A percentile compares a stretch with the other conserved stretches of the same genome.
Conservation (phyloP, 1,140 invertebrate genomes). For the Cherax destructor region DNA sequence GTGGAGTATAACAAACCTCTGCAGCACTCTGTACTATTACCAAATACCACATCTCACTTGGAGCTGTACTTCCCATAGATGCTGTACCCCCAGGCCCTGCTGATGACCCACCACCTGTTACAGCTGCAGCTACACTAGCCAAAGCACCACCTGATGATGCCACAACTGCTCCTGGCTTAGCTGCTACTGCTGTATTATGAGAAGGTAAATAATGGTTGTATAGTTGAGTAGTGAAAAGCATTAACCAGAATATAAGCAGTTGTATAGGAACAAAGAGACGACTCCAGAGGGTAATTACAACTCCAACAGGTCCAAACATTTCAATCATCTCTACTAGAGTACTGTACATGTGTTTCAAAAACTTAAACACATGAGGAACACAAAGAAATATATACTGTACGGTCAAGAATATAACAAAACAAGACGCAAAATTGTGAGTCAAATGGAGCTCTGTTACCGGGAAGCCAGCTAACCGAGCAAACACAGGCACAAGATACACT, state of each 20-base stretch:
- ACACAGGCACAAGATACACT: conserved; percentile 77
- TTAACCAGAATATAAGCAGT: conserved; percentile 77
- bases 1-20: conserved; percentile 78
- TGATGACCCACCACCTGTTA: neutral
- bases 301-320: conserved; percentile 75
- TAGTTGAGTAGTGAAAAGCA: conserved; percentile 76
- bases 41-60: conserved; percentile 75
- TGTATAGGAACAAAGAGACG: conserved; percentile 77
- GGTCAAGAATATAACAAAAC: conserved; percentile 76
- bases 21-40: conserved; percentile 76
- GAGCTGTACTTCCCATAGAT: conserved; percentile 8
- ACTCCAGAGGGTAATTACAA: conserved; percentile 75
- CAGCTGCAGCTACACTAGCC: conserved; percentile 12
- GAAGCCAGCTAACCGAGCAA: conserved; percentile 76
- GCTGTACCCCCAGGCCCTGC: conserved; percentile 22
- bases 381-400: conserved; percentile 75
- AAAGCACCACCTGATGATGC: conserved; percentile 30
- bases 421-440: conserved; percentile 77
- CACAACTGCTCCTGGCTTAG: conserved; percentile 39
- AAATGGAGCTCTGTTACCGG: conserved; percentile 76
- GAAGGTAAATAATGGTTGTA: conserved; percentile 73
- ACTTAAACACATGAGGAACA: conserved; percentile 76
- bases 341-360: conserved; percentile 74
- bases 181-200: conserved; percentile 49
- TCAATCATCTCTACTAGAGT: conserved; percentile 72